Evolutionary conservation across 2,888 invertebrate genomes (phyloP), one percentile per base, ranked within the genome.

Genomic region (Zhuqinia jingwanae): DNA sequence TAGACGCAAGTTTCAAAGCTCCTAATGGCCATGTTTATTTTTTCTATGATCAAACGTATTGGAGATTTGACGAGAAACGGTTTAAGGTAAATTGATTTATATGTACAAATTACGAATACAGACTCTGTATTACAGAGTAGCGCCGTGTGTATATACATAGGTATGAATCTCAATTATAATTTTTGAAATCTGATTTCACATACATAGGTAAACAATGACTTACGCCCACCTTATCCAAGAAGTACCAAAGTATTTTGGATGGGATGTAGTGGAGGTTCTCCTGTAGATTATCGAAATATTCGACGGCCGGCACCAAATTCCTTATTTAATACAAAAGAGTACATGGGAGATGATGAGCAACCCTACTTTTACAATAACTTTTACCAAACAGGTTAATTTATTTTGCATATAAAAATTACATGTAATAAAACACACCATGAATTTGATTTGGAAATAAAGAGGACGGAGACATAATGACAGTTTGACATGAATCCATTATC

Each of bases 11-110:
- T 15, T 87, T 89, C 17, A 76, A 10, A 27, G 88, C 88, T 3
- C 85, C 88, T 0, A 83, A 87, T 53, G 88, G 85, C 6, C 36
- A 79, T 1, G 75, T 81, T 50, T 90, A 89, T 50, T 88, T 90
- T 78, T 89, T 90, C 36, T 87, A 85, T 47, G 85, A 79, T 25
- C 47, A 78, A 20, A 2, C 27, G 2, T 89, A 89, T 78, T 90
- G 87, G 85, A 50, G 84, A 60, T 81, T 90, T 42, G 86, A 90
- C 58, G 85, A 87, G 11, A 47, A 58, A 20, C 80, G 45, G 0
- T 89, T 87, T 27, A 70, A 82, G 68, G 88, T 89, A 53, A 17
- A 6, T 11, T 42, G 13, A 10, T 36, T 17, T 42, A n/a, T 73
- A 13, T 13, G n/a, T n/a, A n/a, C n/a, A n/a, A n/a, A n/a, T n/a